These are phyloP conservation scores for Drosophila baimaii DNA, from an alignment of 1,140 invertebrate genomes.

Conservation along the genomic window DNA sequence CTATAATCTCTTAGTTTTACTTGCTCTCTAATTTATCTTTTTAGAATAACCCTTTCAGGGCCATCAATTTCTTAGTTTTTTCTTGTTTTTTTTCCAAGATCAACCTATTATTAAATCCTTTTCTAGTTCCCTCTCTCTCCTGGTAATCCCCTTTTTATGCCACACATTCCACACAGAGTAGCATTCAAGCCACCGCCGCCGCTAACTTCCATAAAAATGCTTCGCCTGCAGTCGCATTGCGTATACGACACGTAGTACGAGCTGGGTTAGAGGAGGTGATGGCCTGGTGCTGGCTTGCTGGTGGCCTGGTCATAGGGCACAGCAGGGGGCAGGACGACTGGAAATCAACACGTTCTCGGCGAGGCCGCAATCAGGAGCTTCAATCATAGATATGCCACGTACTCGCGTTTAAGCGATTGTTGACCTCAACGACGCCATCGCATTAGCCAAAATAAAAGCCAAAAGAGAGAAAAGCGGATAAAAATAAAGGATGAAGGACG, in stretches of 20 bases:
- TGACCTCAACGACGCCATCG: constrained; percentile 63
- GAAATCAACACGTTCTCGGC: constrained; percentile 67
- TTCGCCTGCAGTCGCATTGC: constrained; percentile 52
- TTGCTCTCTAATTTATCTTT: not conserved
- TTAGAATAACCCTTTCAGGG: no score
- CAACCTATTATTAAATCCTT: constrained; percentile 15
- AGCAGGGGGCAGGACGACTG: constrained; percentile 6
- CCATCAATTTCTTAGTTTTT: not conserved
- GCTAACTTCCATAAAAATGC: constrained; percentile 22
- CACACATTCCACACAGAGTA: constrained; percentile 1
- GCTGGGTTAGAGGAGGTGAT: no score
- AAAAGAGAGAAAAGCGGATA: constrained; percentile 23
- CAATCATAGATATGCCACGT: constrained; percentile 79
- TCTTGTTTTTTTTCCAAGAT: not conserved
- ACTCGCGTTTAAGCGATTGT: constrained; percentile 73
- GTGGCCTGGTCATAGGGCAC: no score
- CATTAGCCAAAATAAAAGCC: constrained; percentile 51
- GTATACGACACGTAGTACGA: constrained; percentile 41
- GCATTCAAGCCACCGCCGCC: not conserved
- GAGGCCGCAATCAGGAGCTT: constrained; percentile 63
- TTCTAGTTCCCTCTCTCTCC: constrained; percentile 38
- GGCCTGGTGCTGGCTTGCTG: no score
- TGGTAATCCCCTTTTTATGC: constrained; percentile 53
- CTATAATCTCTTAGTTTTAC: no score
- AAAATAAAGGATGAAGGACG: constrained; percentile 9